Conservation (phyloP, 2,113 vertebrate genomes). For the Podilymbus podiceps region DNA sequence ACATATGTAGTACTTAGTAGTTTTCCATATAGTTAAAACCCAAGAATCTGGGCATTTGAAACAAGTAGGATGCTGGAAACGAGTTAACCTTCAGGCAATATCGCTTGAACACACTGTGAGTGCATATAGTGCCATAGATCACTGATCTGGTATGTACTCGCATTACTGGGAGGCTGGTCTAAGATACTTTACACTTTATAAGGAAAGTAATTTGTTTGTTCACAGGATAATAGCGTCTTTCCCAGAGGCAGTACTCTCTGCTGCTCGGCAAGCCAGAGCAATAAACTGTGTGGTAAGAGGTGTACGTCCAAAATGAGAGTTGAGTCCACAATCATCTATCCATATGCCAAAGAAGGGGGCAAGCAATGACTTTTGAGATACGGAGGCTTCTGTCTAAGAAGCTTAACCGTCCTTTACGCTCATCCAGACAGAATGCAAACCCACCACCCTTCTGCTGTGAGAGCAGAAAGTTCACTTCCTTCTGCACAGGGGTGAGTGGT, state of each 20-base stretch:
- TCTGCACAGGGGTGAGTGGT: accelerated
- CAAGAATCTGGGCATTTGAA: background rate
- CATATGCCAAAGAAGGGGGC: background rate
- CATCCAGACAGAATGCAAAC: background rate
- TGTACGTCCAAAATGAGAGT: background rate
- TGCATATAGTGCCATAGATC: background rate
- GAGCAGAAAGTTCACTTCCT: background rate
- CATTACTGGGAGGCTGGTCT: background rate
- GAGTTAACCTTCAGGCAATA: background rate
- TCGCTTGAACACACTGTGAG: background rate
- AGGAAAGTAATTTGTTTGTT: background rate
- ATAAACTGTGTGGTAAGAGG: background rate
- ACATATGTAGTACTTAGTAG: background rate
- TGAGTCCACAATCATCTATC: background rate
- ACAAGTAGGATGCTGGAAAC: background rate
- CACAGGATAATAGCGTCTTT: background rate
- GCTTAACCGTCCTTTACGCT: background rate
- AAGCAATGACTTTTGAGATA: background rate
- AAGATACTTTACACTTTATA: background rate
- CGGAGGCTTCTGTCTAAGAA: background rate
- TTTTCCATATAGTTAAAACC: background rate
- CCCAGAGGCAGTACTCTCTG: background rate
- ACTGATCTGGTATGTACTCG: background rate
- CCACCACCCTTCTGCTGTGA: background rate
- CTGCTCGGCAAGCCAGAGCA: background rate